These are phyloP conservation scores for Thumatha senex DNA, from an alignment of 2,888 invertebrate genomes.

Conservation along the genomic window DNA sequence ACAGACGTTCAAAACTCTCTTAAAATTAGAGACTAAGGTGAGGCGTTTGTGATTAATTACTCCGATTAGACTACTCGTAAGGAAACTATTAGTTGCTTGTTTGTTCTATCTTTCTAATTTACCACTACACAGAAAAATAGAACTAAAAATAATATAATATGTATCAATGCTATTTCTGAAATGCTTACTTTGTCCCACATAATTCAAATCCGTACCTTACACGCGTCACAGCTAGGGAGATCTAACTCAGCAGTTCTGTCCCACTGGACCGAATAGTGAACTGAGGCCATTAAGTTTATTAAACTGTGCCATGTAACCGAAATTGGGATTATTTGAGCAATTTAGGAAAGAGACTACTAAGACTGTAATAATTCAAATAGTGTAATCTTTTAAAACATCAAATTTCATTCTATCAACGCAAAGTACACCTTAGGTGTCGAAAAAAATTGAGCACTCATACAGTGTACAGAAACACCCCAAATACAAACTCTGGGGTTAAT, in stretches of 20 bases:
- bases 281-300: constrained; percentile 23
- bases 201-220: neutral
- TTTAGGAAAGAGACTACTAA: neutral
- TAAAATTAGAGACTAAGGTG: too few relatives aligned
- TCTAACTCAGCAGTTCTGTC: constrained; percentile 8
- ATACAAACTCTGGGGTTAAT: too few relatives aligned
- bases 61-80: too few relatives aligned
- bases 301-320: constrained; percentile 7
- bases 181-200: neutral
- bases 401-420: neutral
- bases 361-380: too few relatives aligned
- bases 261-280: constrained; percentile 19
- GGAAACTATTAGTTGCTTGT: too few relatives aligned
- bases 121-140: neutral
- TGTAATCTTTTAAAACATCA: neutral
- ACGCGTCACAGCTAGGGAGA: constrained; percentile 4
- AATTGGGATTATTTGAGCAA: constrained; percentile 6
- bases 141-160: neutral
- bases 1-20: too few relatives aligned
- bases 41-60: too few relatives aligned
- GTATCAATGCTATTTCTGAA: neutral
- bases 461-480: too few relatives aligned
- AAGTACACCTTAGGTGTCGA: too few relatives aligned
- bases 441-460: too few relatives aligned
- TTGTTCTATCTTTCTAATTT: too few relatives aligned